These are phyloP conservation scores for Phymorhynchus buccinoides DNA, from an alignment of 1,140 invertebrate genomes.

Conservation along the genomic window DNA sequence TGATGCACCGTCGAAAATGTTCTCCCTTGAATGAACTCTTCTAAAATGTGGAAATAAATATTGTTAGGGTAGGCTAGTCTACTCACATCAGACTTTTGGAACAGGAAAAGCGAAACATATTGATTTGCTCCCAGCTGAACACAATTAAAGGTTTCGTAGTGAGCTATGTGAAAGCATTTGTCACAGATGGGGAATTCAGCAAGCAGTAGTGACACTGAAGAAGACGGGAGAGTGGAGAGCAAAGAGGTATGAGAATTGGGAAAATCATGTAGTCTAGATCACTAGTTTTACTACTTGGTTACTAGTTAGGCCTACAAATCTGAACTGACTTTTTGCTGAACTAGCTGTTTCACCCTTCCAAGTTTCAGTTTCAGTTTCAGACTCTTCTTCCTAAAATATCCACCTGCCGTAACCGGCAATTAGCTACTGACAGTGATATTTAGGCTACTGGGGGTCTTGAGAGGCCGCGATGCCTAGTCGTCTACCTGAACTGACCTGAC, in stretches of 20 bases:
- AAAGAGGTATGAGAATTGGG: constrained; percentile 39
- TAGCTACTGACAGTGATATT: too few species aligned
- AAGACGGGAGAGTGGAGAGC: constrained; percentile 43
- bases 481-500: too few species aligned
- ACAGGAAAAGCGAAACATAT: too few species aligned
- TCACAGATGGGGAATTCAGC: constrained; percentile 49
- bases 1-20: not conserved
- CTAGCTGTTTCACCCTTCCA: not conserved
- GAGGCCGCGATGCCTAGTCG: too few species aligned
- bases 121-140: not conserved
- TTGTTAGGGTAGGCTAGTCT: too few species aligned
- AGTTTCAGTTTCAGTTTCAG: not conserved
- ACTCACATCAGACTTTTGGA: too few species aligned
- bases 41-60: not conserved
- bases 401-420: too few species aligned
- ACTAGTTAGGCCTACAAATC: not conserved
- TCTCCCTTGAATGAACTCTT: not conserved
- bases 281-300: not conserved
- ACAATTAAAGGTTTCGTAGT: too few species aligned
- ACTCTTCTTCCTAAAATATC: too few species aligned
- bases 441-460: too few species aligned
- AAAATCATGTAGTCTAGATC: not conserved
- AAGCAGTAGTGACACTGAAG: constrained; percentile 53
- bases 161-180: not conserved
- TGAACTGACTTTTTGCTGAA: not conserved